Conservation (phyloP, 2,113 vertebrate genomes). For the Erythrocercus mccallii region DNA sequence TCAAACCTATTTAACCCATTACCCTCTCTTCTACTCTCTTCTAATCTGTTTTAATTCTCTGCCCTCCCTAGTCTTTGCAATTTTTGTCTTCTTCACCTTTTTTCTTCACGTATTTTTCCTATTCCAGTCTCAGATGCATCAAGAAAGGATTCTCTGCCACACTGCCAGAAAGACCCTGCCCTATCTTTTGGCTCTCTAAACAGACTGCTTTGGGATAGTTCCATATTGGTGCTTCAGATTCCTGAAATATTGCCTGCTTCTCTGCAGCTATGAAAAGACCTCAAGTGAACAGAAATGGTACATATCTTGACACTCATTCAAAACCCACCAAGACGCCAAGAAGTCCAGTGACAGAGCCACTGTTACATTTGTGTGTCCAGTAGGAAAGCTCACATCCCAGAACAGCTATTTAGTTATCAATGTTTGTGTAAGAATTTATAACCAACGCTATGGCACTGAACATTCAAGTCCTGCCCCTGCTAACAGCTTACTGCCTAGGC, state of each 20-base stretch:
- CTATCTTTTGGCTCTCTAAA: not conserved
- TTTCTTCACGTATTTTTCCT: not conserved
- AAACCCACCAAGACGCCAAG: not conserved
- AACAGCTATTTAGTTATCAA: not conserved
- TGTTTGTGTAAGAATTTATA: not conserved
- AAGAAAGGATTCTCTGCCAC: not conserved
- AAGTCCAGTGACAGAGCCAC: not conserved
- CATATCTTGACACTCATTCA: not conserved
- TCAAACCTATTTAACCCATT: not conserved
- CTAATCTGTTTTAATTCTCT: not conserved
- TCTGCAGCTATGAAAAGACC: not conserved
- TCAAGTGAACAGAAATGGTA: not conserved
- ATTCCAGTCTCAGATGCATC: not conserved
- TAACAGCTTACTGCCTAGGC: not conserved
- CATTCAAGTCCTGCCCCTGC: not conserved
- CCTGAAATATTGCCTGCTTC: not conserved
- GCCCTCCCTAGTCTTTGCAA: not conserved
- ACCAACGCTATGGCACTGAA: not conserved
- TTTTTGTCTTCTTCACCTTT: not conserved
- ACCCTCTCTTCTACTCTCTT: not conserved
- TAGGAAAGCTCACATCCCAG: not conserved
- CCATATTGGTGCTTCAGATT: not conserved
- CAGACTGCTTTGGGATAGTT: not conserved
- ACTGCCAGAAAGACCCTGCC: not conserved
- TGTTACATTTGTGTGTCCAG: rapidly evolving